Evolutionary conservation across 2,797 vertebrate genomes (phyloP), one percentile per base, ranked within the genome.

Genomic region (Zonotrichia albicollis): DNA sequence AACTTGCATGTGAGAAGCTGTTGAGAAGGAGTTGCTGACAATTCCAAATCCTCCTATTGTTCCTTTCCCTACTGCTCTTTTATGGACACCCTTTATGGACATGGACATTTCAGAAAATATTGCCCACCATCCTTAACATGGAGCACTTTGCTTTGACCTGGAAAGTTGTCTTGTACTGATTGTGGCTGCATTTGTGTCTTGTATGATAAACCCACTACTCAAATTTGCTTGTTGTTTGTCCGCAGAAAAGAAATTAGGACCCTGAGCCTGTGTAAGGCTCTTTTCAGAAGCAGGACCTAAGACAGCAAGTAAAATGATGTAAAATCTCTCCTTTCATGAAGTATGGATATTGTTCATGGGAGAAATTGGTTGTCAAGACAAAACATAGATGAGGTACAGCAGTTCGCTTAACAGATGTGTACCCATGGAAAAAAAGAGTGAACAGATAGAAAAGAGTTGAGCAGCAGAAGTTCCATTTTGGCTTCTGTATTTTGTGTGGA

Each of bases 1-100:
- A 89, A 60, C 30, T 73, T 66, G 9, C 22, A 20, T 0, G 0
- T 46, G 51, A 73, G 43, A 83, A 70, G 36, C 40, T 13, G 25
- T 22, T 74, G n/a, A 7, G 11, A 54, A 76, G 46, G 11, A 70
- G 13, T 23, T 0, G 0, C 61, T 66, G 48, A 27, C 53, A 43
- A 19, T 46, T 91, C 1, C 1, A 36, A 74, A 26, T 29, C 43
- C 48, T 85, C 25, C 14, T 23, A 2, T 32, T 7, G 18, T 19
- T 96, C 23, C 40, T 80, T 55, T 77, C 36, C 26, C 21, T 76
- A 13, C 26, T 40, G 21, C 30, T 91, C 32, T 6, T 40, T 62
- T 2, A 1, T 30, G 15, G 58, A 54, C 13, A 32, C 10, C 2
- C 11, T 68, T 86, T 16, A 57, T 34, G 55, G 22, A 34, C 30